phyloP scores from a whole-genome alignment of 2,888 invertebrate genomes.

The Abrostola tripartita region DNA sequence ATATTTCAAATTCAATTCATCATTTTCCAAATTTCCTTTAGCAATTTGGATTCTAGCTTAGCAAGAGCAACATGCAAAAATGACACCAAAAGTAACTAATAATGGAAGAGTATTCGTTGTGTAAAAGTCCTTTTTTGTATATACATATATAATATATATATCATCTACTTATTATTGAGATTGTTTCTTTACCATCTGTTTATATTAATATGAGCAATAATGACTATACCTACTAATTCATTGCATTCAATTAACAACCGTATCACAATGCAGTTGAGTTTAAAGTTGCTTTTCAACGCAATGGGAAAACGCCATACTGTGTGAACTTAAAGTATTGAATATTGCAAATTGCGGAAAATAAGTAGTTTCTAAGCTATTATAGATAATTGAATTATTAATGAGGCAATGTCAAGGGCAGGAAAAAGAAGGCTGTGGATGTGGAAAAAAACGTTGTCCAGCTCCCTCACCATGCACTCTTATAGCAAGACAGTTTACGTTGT shows the following conservation, averaged over 20 bases:
- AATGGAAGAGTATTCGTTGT: too few relatives aligned
- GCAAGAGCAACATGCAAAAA: too few relatives aligned
- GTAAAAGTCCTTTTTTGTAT: too few relatives aligned
- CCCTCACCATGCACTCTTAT: too few relatives aligned
- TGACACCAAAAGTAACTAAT: too few relatives aligned
- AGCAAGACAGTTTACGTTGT: too few relatives aligned
- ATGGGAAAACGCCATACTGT: slow-evolving; percentile 18
- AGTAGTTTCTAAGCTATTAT: slow-evolving; percentile 6
- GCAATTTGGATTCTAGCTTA: too few relatives aligned
- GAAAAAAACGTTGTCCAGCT: too few relatives aligned
- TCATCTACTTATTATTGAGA: neutral
- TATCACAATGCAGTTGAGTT: neutral
- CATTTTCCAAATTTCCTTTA: too few relatives aligned
- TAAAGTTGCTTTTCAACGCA: neutral
- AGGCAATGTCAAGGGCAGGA: slow-evolving; percentile 28
- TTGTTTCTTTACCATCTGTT: neutral
- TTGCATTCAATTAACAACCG: neutral
- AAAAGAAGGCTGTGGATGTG: neutral
- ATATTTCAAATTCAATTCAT: too few relatives aligned
- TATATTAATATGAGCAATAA: neutral
- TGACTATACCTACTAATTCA: neutral
- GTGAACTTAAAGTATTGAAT: slow-evolving; percentile 6
- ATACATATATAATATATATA: too few relatives aligned
- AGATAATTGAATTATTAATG: slow-evolving; percentile 27
- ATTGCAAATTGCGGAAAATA: slow-evolving; percentile 18